Base-by-base conservation (phyloP, 2,113 vertebrate species). In the Tetrax tetrax region DNA sequence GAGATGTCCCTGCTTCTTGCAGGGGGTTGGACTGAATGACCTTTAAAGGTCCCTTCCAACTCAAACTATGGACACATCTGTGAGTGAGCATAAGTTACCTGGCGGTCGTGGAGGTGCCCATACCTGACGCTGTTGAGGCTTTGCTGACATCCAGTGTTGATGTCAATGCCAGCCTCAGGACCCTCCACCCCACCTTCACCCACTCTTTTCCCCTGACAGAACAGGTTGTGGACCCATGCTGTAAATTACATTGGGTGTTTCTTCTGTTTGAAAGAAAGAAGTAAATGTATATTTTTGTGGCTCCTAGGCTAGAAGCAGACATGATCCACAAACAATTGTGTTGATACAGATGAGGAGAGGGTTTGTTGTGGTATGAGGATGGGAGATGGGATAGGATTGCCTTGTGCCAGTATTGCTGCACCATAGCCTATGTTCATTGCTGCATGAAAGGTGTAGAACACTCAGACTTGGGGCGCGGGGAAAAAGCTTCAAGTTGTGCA, bases 211-310 rank as follows among this genome's bases (percentile, higher is more conserved):
- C 2, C 10, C 6, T 72, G 53, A 41, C 27, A 54, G 17, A 41
- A 3, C 31, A 51, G 18, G 47, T 41, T 31, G 6, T 38, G 47
- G 23, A 5, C 47, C 47, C 16, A 7, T 0, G 0, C 6, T 19
- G 33, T 66, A 66, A 77, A 74, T 43, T n/a, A 56, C 15, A 28
- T 77, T 31, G 74, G 41, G 25, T 22, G 33, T 24, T 14, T 77
- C n/a, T 77, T 92, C 45, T 6, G 15, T 33, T 43, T 60, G 48
- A 80, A 77, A 76, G 48, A 76, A 79, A 72, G 47, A 61, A 22
- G 8, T 6, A 69, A 64, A 83, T 48, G 14, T 33, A 0, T 76
- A 19, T 60, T 54, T 87, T 61, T 1, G 4, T 5, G 24, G 4
- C 41, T 87, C 43, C 10, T 47, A 48, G 50, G 12, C 22, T 57